phyloP scores from a whole-genome alignment of 2,113 vertebrate species.

The Sula dactylatra region DNA sequence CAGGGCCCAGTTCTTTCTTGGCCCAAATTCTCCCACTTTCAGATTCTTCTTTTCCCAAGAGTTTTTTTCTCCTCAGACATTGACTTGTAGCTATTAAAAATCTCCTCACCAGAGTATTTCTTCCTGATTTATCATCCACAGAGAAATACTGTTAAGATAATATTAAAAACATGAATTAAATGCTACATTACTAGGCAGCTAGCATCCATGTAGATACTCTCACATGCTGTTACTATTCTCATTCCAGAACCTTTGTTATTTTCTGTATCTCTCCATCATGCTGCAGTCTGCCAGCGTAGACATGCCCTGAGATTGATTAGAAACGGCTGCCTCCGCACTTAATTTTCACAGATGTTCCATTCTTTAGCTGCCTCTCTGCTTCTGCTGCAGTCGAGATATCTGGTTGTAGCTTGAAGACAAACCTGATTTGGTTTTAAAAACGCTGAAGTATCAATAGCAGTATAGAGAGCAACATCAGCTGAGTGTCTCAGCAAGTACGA shows the following conservation, averaged over 20 bases:
- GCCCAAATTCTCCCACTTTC: background rate
- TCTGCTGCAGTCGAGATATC: background rate
- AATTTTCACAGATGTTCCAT: conserved; percentile 27
- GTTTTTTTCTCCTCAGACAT: background rate
- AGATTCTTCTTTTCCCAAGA: background rate
- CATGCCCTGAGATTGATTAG: conserved; percentile 5
- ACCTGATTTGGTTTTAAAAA: background rate
- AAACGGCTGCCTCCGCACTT: background rate
- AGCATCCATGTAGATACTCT: background rate
- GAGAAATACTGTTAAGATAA: background rate
- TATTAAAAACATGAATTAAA: background rate
- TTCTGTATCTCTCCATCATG: background rate
- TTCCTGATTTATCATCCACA: conserved; percentile 2
- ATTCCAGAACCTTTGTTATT: background rate
- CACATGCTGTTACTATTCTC: background rate
- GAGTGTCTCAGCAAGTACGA: background rate
- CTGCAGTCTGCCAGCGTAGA: background rate
- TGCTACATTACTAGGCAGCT: background rate
- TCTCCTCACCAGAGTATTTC: background rate
- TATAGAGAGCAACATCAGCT: background rate
- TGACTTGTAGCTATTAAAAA: background rate
- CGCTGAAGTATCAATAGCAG: background rate
- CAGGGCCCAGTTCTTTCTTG: background rate
- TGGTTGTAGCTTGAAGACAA: background rate
- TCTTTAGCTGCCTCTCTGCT: background rate